Evolutionary conservation across 2,888 invertebrate species (phyloP), one percentile per base, ranked within the genome.

Genomic region (Cephus sareptanus): DNA sequence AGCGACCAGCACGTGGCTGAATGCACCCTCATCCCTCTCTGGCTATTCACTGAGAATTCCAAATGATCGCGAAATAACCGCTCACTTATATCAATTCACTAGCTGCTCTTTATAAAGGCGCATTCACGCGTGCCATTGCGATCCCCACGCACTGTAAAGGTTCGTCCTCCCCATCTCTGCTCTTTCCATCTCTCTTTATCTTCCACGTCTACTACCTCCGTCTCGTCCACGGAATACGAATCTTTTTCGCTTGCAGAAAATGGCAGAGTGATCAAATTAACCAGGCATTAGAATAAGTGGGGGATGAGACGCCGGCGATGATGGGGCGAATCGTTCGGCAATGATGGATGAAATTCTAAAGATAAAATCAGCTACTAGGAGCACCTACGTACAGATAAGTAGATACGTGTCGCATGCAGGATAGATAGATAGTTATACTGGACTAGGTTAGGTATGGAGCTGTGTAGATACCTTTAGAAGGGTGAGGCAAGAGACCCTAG

Each of bases 31-130:
- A 73, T 76, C 79, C 79, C 79, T 79, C 81, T 75, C 70, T 74
- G 74, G 75, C 83, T 80, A 88, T 89, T 88, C 86, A 86, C 82
- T 80, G 71, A 81, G 86, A 88, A 89, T 89, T 85, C 86, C 88
- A 89, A 90, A 90, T 89, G 90, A 91, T 90, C 87, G 90, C 87
- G 90, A 90, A 91, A 91, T 90, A 90, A 91, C 90, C 91, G 89
- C 90, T 91, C 91, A 89, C 90, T 91, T 91, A 90, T 89, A 90
- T 89, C 91, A 90, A 90, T 90, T 91, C 88, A 89, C 87, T 80
- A 85, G 85, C 86, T 84, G 81, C 85, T 87, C 89, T 90, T 90
- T 90, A 90, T 90, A 85, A 88, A 85, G 87, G 87, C 86, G 89
- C 90, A 90, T 90, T 90, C 90, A 91, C 90, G 89, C 90, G 90